Percentiles rank a stretch among this genome's conserved stretches.
These are phyloP conservation scores for Drosophila cyrtoloma DNA, from an alignment of 2,888 invertebrate species.

Conservation along the genomic window DNA sequence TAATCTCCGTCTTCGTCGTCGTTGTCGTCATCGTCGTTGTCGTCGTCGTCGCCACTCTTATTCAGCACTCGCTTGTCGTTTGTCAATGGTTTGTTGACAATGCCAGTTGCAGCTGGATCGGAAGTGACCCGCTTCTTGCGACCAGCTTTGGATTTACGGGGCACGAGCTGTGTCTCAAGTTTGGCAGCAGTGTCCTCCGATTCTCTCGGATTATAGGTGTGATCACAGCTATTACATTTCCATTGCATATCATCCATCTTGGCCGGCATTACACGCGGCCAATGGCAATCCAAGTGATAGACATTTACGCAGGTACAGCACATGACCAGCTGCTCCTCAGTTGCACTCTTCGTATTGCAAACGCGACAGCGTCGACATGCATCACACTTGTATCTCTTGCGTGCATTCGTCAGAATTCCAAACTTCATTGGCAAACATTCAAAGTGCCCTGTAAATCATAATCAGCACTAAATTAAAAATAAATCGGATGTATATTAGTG, in stretches of 20 bases:
- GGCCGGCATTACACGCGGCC: slow-evolving; percentile 88
- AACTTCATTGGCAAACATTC: slow-evolving; percentile 73
- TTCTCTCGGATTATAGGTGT: slow-evolving; percentile 18
- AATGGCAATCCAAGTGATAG: slow-evolving; percentile 93
- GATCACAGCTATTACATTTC: slow-evolving; percentile 89
- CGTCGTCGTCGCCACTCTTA: slow-evolving; percentile 7
- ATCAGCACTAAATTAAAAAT: not conserved
- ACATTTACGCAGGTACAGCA: slow-evolving; percentile 94
- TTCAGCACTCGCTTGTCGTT: not conserved
- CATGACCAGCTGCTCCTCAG: slow-evolving; percentile 87
- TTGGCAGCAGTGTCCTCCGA: slow-evolving; percentile 2
- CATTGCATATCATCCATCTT: slow-evolving; percentile 87
- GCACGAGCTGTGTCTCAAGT: slow-evolving; percentile 1
- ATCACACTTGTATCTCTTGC: slow-evolving; percentile 92
- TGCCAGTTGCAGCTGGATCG: slow-evolving; percentile 23
- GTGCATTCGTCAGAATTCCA: slow-evolving; percentile 70
- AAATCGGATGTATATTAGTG: not conserved
- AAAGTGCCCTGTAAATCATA: slow-evolving; percentile 78
- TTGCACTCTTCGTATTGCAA: slow-evolving; percentile 76
- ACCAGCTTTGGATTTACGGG: slow-evolving; percentile 50
- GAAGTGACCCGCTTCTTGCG: slow-evolving; percentile 59
- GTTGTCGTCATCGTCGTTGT: not conserved
- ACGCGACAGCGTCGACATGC: slow-evolving; percentile 93
- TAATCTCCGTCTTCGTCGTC: not conserved
- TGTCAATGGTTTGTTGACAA: slow-evolving; percentile 1